These are phyloP conservation scores for Aethina tumida DNA, from an alignment of 1,140 invertebrate species.

Conservation along the genomic window DNA sequence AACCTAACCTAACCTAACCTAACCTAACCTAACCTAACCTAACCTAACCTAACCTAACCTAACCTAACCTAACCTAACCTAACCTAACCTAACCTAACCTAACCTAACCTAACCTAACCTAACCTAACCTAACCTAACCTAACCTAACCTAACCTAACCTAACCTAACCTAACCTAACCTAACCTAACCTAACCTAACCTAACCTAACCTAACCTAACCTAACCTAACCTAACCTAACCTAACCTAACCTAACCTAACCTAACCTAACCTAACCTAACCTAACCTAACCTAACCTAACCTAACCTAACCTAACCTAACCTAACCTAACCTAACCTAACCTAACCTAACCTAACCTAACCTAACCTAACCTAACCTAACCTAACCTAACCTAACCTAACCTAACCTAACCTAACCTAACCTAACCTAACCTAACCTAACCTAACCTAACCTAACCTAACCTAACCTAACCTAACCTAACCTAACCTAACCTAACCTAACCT, in stretches of 20 bases:
- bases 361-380: constrained; percentile 6
- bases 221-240: constrained; percentile 7
- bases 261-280: constrained; percentile 7
- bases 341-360: constrained; percentile 6
- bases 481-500: too few species aligned
- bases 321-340: constrained; percentile 7
- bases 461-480: constrained; percentile 2
- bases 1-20: too few species aligned
- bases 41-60: too few species aligned
- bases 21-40: too few species aligned
- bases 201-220: constrained; percentile 15
- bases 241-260: constrained; percentile 6
- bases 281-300: constrained; percentile 7
- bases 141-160: too few species aligned
- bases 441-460: constrained; percentile 4
- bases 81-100: too few species aligned
- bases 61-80: too few species aligned
- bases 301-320: constrained; percentile 7
- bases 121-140: too few species aligned
- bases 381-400: constrained; percentile 7
- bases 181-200: constrained; percentile 24
- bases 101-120: too few species aligned
- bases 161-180: too few species aligned
- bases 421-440: constrained; percentile 5
- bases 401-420: constrained; percentile 7